Conservation (phyloP, 1,140 invertebrate genomes). For the Metopolophium dirhodum region DNA sequence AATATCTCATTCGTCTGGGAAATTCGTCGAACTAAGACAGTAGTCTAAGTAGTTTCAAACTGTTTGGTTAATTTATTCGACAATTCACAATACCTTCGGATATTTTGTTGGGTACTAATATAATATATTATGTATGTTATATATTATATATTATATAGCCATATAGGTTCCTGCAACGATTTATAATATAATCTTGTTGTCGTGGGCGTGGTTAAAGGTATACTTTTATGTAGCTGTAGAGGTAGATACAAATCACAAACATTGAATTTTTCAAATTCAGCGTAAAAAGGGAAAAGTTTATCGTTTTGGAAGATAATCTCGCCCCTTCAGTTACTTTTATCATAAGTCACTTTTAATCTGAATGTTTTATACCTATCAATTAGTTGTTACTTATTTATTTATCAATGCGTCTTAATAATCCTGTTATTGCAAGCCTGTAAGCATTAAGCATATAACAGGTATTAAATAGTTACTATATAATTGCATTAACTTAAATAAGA, state of each 20-base stretch:
- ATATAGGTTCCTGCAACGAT: background rate
- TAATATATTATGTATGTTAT: too few species aligned
- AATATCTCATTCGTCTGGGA: background rate
- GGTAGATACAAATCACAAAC: background rate
- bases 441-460: background rate
- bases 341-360: background rate
- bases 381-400: background rate
- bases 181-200: background rate
- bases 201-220: background rate
- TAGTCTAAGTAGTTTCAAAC: background rate
- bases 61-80: background rate
- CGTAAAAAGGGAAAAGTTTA: background rate
- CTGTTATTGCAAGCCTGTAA: background rate
- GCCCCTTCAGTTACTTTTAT: background rate
- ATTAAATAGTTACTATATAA: background rate
- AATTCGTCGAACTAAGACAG: background rate
- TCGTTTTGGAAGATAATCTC: background rate
- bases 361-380: background rate
- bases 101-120: background rate
- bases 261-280: background rate
- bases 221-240: background rate
- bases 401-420: background rate
- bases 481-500: background rate
- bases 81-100: background rate
- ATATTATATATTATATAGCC: background rate